These are phyloP conservation scores for Cryptocephalus moraei DNA, from an alignment of 2,888 invertebrate genomes.

Conservation along the genomic window DNA sequence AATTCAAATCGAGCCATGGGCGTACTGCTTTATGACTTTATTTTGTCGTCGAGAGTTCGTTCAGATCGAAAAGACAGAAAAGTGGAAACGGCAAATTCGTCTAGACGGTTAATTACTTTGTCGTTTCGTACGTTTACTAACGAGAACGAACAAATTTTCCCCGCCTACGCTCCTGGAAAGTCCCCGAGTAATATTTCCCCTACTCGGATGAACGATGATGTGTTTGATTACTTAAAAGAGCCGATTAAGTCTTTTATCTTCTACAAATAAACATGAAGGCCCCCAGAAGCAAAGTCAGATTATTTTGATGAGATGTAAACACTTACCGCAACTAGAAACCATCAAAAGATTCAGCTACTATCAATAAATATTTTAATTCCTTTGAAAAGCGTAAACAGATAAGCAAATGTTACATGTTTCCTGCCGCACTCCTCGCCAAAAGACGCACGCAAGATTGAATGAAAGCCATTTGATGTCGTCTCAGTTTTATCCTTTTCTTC, in stretches of 20 bases:
- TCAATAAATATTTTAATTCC: conserved; percentile 34
- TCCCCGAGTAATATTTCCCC: not conserved
- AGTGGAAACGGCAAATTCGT: too few relatives aligned
- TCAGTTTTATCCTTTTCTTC: conserved; percentile 1
- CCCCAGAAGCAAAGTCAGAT: conserved; percentile 24
- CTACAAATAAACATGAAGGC: conserved; percentile 27
- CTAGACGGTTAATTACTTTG: too few relatives aligned
- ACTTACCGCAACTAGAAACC: conserved; percentile 29
- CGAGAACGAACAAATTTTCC: too few relatives aligned
- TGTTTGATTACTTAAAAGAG: conserved; percentile 31
- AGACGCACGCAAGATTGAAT: not conserved
- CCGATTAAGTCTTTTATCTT: conserved; percentile 34
- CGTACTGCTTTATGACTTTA: not conserved
- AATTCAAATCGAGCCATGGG: too few relatives aligned
- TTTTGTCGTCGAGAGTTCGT: too few relatives aligned
- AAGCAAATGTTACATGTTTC: conserved; percentile 28
- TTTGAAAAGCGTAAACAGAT: conserved; percentile 31
- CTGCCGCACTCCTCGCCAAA: conserved; percentile 9
- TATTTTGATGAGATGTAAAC: conserved; percentile 30
- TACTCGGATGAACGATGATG: conserved; percentile 24
- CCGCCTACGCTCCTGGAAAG: too few relatives aligned
- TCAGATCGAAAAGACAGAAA: too few relatives aligned
- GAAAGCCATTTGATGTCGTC: conserved; percentile 1
- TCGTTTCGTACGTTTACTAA: too few relatives aligned
- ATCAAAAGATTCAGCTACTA: conserved; percentile 27